Base-by-base conservation (phyloP, 2,113 vertebrate genomes). In the Dasyurus viverrinus region DNA sequence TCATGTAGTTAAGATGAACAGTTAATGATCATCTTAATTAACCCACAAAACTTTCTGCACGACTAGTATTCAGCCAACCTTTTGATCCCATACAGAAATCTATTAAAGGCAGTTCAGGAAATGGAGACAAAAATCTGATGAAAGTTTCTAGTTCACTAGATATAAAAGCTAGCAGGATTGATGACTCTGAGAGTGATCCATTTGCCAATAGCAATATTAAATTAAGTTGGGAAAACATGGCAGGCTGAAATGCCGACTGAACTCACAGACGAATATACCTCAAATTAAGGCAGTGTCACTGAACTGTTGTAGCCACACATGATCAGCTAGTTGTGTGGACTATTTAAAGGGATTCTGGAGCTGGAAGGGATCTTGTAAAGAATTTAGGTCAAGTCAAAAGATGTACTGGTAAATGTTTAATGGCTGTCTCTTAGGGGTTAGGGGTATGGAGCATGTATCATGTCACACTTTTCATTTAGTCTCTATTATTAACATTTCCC, bases 1-100 rank as follows among this genome's bases (percentile, higher is more conserved):
- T 98, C 96, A 26, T 47, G 95, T 94, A 93, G 89, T 54, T 89
- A 52, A 91, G 92, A 91, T 0, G 36, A 96, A 94, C 91, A 98
- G 97, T 95, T 98, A 98, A 97, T 96, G 97, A 98, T 98, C 96
- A 98, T 97, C 95, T 97, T 98, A 93, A 97, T 98, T 96, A 97
- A 98, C 97, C 97, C 91, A 95, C 95, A 95, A 94, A 98, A 97
- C 93, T 97, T 96, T 96, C 94, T 95, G 96, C 97, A 93, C 0
- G 54, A 94, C 94, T 97, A 84, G 96, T 91, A 91, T 50, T 95
- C 93, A 95, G 95, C 84, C 94, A 94, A 97, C 94, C 96, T 98
- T 97, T 98, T 98, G 96, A 96, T 97, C 76, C 46, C 55, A 55
- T 92, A 89, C 57, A 95, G 96, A 94, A 97, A 96, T 92, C 97